Evolutionary conservation across 2,888 invertebrate genomes (phyloP), one percentile per base, ranked within the genome.

Genomic region (Hydriomena furcata): DNA sequence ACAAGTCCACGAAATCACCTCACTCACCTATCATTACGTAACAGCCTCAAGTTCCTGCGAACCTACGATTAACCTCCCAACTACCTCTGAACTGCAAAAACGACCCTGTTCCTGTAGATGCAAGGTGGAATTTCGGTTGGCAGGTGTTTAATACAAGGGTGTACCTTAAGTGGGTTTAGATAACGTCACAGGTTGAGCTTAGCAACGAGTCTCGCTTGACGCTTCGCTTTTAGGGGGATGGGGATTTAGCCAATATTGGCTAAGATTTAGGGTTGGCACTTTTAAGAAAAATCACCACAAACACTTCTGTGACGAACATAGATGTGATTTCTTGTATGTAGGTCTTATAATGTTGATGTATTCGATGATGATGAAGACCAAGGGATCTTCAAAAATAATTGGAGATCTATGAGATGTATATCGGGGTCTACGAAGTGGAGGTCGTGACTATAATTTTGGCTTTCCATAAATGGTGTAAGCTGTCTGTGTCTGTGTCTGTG

Each of bases 151-250:
- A 55, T 50, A 60, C 55, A 63, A 66, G 68, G 68, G 63, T 68
- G 62, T 59, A 59, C 70, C 73, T 52, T 58, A 55, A 67, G 66
- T 58, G 66, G 70, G 66, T 66, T 66, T 66, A 72, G 87, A 88
- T 88, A 86, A 85, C 79, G 85, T 83, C 83, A 86, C 87, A 87
- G 86, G 79, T 79, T 65, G 72, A 60, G 86, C 84, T 84, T 85
- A 86, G 87, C 81, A 85, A 72, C 75, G 76, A 77, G 78, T 83
- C 76, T 76, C 84, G 85, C 84, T 87, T 84, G 85, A 84, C 83
- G 86, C 81, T 82, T 63, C 75, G 84, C 80, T 80, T 75, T 64
- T 67, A 68, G 76, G 77, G 81, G 76, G 78, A 82, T 83, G 82
- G 82, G 81, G 85, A 78, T 84, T 84, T 82, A 67, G 73, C 68